These are phyloP conservation scores for Eremobia ochroleuca DNA, from an alignment of 2,888 invertebrate genomes.

Conservation along the genomic window DNA sequence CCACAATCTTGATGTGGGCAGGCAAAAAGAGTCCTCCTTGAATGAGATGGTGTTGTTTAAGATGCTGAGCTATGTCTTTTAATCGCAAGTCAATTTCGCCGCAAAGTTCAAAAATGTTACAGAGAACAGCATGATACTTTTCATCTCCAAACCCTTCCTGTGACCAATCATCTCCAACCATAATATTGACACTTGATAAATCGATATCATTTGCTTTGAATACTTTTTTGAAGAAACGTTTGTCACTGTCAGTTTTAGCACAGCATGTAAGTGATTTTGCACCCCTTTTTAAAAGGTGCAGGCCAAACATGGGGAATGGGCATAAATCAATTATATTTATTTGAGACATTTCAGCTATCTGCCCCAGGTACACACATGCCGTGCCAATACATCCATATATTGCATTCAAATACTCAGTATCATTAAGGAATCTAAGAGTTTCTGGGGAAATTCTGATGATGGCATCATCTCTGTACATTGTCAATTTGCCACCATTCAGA, in stretches of 20 bases:
- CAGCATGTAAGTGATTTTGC: constrained; percentile 85
- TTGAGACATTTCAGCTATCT: constrained; percentile 79
- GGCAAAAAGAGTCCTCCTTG: constrained; percentile 90
- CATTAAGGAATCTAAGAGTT: constrained; percentile 88
- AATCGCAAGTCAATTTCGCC: constrained; percentile 90
- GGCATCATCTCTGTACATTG: constrained; percentile 71
- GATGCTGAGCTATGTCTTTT: constrained; percentile 75
- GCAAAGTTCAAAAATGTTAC: constrained; percentile 89
- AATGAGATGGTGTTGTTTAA: constrained; percentile 80
- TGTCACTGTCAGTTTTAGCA: constrained; percentile 80
- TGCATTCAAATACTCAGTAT: constrained; percentile 83
- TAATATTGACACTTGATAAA: constrained; percentile 80
- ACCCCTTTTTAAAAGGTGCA: constrained; percentile 90
- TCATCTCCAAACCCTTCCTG: constrained; percentile 74
- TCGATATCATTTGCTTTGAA: constrained; percentile 84
- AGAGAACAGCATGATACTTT: constrained; percentile 90
- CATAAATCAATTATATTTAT: constrained; percentile 90
- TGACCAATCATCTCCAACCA: constrained; percentile 79
- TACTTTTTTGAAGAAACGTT: constrained; percentile 84
- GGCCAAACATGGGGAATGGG: constrained; percentile 92
- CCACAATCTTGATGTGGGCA: constrained; percentile 86
- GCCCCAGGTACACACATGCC: constrained; percentile 82
- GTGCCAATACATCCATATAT: constrained; percentile 82
- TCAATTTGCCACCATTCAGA: constrained; percentile 83
- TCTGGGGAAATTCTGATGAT: constrained; percentile 79